Evolutionary conservation across 2,797 vertebrate genomes (phyloP), one percentile per base, ranked within the genome.

Genomic region (Schizothorax lantsangensis): DNA sequence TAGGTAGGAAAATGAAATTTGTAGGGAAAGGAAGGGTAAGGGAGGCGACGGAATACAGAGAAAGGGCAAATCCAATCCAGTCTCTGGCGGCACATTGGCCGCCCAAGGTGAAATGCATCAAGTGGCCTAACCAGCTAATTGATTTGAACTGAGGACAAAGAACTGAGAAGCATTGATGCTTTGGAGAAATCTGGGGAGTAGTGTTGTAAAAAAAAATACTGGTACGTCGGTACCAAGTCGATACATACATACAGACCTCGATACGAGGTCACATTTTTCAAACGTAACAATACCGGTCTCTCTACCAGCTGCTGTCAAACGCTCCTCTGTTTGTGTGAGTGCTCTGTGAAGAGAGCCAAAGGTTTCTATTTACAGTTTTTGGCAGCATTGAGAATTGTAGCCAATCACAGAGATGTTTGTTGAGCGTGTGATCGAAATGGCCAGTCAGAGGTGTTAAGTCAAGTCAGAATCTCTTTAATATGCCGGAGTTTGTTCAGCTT

Each of bases 91-190:
- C 93, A 91, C 91, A 94, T 94, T 95, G 95, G 94, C 94, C 94
- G 95, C 94, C 92, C 94, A 93, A 94, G 94, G 94, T 94, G 91
- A 91, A 90, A 90, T 89, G 94, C 92, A 93, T 91, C 92, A 68
- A 85, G 80, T 82, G 93, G 93, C 94, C 93, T 92, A 90, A 93
- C 91, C 91, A 89, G 91, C 93, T 95, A 94, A 95, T 95, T 96
- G 94, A 95, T 95, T 95, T 95, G 95, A 95, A 94, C 92, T 92
- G 89, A 94, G 94, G 77, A 62, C 90, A 86, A 91, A 91, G 91
- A 52, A 52, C 93, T 95, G 91, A 93, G 93, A 95, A 94, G 93
- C 93, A 91, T 95, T 94, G 93, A 92, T 93, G 88, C 88, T 90
- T 19, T 38, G 66, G 62, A 74, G 23, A 45, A 47, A 45, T 45